Percentiles rank a stretch among this genome's conserved stretches.
Conservation (phyloP, 2,113 vertebrate genomes). For the Arvicanthis niloticus region DNA sequence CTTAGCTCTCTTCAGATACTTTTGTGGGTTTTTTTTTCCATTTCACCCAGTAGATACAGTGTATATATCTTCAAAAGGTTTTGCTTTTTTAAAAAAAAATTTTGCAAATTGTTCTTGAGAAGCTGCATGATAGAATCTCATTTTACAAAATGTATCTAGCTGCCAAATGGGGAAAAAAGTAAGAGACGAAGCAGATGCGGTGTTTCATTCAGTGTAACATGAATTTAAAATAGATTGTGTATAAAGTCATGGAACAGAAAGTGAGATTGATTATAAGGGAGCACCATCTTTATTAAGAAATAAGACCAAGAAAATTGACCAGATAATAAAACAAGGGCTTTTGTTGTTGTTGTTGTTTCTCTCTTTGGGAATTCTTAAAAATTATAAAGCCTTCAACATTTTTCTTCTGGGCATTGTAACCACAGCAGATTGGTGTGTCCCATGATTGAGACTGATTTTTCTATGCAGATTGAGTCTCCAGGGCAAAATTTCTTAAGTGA, state of each 20-base stretch:
- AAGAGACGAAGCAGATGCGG: background rate
- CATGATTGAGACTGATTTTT: constrained; percentile 81
- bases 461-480: constrained; percentile 80
- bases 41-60: background rate
- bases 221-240: constrained; percentile 46
- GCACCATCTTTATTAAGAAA: constrained; percentile 63
- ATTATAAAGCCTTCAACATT: constrained; percentile 71
- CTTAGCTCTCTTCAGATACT: background rate
- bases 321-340: constrained; percentile 41
- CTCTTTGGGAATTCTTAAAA: constrained; percentile 62
- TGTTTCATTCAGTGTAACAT: background rate
- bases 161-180: background rate
- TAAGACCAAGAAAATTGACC: constrained; percentile 63
- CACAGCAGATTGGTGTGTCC: constrained; percentile 74
- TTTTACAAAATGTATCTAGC: background rate
- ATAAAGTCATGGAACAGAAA: constrained; percentile 50
- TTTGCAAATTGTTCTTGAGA: background rate
- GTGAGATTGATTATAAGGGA: constrained; percentile 31
- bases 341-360: background rate
- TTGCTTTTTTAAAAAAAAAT: background rate
- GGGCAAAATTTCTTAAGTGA: constrained; percentile 79
- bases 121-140: background rate
- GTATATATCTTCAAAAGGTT: background rate
- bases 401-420: constrained; percentile 78
- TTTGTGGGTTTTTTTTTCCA: background rate